phyloP scores from a whole-genome alignment of 2,888 invertebrate genomes.

The Liposcelis brunnea region DNA sequence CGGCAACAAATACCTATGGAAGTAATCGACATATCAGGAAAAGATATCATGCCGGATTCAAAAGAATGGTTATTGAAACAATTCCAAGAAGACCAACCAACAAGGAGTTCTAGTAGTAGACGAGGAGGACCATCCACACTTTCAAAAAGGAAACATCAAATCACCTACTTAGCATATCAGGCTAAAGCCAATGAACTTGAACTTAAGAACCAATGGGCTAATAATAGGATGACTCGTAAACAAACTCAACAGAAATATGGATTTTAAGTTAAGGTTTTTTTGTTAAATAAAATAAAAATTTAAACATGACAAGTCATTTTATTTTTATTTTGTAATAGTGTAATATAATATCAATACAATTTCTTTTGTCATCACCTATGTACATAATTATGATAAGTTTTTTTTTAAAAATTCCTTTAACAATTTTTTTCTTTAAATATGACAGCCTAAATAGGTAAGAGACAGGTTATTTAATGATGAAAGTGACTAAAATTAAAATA shows the following conservation, averaged over 20 bases:
- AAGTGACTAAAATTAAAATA: too few relatives aligned
- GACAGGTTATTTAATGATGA: too few relatives aligned
- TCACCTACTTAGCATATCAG: slow-evolving; percentile 81
- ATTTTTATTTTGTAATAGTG: too few relatives aligned
- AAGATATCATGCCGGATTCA: slow-evolving; percentile 62
- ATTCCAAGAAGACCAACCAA: slow-evolving; percentile 46
- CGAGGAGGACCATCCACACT: slow-evolving; percentile 40
- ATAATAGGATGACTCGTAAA: slow-evolving; percentile 63
- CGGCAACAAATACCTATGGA: slow-evolving; percentile 41
- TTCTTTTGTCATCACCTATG: too few relatives aligned
- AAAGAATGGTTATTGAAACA: slow-evolving; percentile 68
- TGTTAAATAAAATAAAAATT: slow-evolving; percentile 13
- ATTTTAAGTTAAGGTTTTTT: slow-evolving; percentile 38
- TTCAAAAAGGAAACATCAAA: slow-evolving; percentile 81
- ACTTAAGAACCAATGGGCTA: slow-evolving; percentile 85
- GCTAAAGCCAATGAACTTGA: slow-evolving; percentile 91
- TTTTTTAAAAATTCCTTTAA: too few relatives aligned
- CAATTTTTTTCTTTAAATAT: too few relatives aligned
- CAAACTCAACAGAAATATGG: slow-evolving; percentile 94
- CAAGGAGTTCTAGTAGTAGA: slow-evolving; percentile 23
- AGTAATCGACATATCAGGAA: slow-evolving; percentile 67
- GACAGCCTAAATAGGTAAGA: too few relatives aligned
- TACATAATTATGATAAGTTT: too few relatives aligned
- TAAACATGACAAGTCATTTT: too few relatives aligned
- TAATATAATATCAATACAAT: too few relatives aligned